Percentiles rank a stretch among this genome's conserved stretches.
Evolutionary conservation across 2,113 vertebrate species (phyloP).

Genomic region (Paradisaea rubra): DNA sequence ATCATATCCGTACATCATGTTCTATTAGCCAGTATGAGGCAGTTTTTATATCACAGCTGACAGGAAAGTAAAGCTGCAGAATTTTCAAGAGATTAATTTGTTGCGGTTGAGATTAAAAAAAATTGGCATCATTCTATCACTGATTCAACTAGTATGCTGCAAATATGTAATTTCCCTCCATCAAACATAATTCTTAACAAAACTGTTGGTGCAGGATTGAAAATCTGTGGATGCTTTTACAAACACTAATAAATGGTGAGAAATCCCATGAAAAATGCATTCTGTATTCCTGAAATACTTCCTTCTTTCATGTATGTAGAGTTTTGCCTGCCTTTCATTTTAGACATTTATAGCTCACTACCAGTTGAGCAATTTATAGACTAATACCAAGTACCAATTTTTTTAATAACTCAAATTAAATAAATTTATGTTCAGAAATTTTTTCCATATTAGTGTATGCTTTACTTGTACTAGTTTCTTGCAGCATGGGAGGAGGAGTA

Average conservation of each 20-base stretch:
- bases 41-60: not conserved
- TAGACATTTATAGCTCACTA: not conserved
- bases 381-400: not conserved
- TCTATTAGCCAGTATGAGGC: not conserved
- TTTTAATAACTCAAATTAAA: not conserved
- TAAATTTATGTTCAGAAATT: not conserved
- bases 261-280: not conserved
- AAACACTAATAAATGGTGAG: not conserved
- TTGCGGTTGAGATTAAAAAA: not conserved
- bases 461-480: not conserved
- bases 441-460: not conserved
- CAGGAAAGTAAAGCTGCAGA: not conserved
- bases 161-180: not conserved
- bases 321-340: not conserved
- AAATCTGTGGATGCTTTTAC: not conserved
- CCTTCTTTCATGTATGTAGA: not conserved
- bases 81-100: not conserved
- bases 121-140: not conserved
- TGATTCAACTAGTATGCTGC: not conserved
- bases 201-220: not conserved
- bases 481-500: not conserved
- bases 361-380: not conserved
- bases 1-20: not conserved
- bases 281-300: not conserved
- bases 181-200: not conserved